phyloP scores from a whole-genome alignment of 1,140 invertebrate species.

The Potamilus streckersoni region DNA sequence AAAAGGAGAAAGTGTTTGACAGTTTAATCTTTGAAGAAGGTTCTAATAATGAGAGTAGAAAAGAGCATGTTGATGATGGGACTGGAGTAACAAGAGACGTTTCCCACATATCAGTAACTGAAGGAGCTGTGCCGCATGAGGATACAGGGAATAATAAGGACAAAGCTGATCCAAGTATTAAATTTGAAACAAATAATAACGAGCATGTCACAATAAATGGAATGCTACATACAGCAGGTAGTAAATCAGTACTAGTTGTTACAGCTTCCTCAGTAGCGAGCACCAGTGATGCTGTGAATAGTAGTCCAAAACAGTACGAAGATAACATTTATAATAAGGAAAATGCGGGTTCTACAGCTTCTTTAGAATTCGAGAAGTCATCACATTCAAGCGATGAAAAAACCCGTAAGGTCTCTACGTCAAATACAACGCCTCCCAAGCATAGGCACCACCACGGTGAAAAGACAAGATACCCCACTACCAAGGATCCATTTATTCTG shows the following conservation, averaged over 20 bases:
- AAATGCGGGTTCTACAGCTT: not conserved
- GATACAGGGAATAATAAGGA: not conserved
- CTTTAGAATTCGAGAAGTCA: not conserved
- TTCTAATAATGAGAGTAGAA: not conserved
- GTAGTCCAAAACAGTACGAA: too few relatives aligned
- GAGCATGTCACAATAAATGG: too few relatives aligned
- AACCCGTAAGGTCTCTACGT: not conserved
- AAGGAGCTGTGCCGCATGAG: not conserved
- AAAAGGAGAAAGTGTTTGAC: not conserved
- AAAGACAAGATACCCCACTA: not conserved
- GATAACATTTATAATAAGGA: not conserved
- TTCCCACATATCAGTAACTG: not conserved
- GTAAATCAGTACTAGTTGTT: too few relatives aligned
- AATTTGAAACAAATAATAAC: too few relatives aligned
- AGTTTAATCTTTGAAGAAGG: not conserved
- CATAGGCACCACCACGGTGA: constrained; percentile 2
- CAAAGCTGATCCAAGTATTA: too few relatives aligned
- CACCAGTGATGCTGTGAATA: too few relatives aligned
- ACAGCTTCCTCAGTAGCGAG: too few relatives aligned
- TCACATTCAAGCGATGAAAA: not conserved
- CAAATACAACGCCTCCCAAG: not conserved
- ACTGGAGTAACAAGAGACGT: not conserved
- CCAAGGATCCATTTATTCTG: too few relatives aligned
- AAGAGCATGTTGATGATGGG: not conserved
- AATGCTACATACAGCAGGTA: too few relatives aligned